A percentile compares a stretch with the other conserved stretches of the same genome.
Evolutionary conservation across 1,140 invertebrate genomes (phyloP).

Genomic region (Elymnias hypermnestra): DNA sequence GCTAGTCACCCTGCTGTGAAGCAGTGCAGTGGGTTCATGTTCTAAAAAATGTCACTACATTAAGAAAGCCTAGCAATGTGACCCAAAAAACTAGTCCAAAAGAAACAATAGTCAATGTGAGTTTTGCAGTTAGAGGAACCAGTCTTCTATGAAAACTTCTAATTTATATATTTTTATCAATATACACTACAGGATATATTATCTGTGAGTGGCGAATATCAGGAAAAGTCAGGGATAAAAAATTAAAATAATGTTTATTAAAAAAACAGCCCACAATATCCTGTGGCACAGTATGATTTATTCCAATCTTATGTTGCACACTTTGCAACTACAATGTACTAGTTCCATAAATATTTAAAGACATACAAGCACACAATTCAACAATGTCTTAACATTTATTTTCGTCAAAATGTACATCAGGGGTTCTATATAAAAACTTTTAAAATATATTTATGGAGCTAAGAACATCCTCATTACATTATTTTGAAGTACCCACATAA

Average conservation of each 20-base stretch:
- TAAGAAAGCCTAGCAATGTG: too few relatives aligned
- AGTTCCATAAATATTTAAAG: slow-evolving; percentile 24
- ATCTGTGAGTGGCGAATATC: neutral
- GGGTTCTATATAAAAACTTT: slow-evolving; percentile 3
- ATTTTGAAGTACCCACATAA: slow-evolving; percentile 16
- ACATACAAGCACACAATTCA: neutral
- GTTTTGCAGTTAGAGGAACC: too few relatives aligned
- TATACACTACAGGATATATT: too few relatives aligned
- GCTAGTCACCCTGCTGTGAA: too few relatives aligned
- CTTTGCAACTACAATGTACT: slow-evolving; percentile 26
- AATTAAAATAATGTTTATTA: slow-evolving; percentile 18
- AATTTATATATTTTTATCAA: too few relatives aligned
- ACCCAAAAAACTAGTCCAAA: too few relatives aligned
- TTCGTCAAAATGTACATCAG: slow-evolving; percentile 10
- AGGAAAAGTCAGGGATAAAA: neutral
- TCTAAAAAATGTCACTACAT: too few relatives aligned
- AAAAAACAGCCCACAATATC: slow-evolving; percentile 23
- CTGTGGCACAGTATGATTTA: slow-evolving; percentile 28
- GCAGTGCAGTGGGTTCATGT: too few relatives aligned
- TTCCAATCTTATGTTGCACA: slow-evolving; percentile 24
- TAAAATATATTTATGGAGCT: slow-evolving; percentile 17
- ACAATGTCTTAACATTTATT: slow-evolving; percentile 7
- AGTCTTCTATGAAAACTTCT: too few relatives aligned
- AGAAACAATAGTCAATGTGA: too few relatives aligned
- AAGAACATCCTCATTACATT: slow-evolving; percentile 11